Evolutionary conservation across 2,888 invertebrate genomes (phyloP).

Genomic region (Xanthorhoe designata): DNA sequence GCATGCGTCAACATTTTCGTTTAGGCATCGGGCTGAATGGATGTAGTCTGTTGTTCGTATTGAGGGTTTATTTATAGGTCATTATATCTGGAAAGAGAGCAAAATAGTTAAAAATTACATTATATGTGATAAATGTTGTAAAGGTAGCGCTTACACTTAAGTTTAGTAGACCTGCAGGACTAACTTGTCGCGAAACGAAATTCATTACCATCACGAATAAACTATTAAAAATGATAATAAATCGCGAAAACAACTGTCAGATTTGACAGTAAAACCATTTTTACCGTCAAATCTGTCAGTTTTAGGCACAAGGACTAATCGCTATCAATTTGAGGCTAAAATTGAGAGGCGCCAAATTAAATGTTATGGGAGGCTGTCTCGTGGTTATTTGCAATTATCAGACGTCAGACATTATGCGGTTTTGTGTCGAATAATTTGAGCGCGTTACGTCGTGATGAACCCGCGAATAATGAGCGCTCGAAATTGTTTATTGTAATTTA

Average conservation of each 20-base stretch:
- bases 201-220: no score
- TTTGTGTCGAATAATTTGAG: constrained; percentile 78
- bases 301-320: constrained; percentile 56
- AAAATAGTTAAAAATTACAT: constrained; percentile 6
- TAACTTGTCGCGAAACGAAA: no score
- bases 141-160: constrained; percentile 21
- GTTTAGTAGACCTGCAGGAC: constrained; percentile 40
- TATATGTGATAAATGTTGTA: not conserved
- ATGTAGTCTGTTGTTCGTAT: constrained; percentile 40
- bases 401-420: constrained; percentile 78
- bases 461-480: constrained; percentile 74
- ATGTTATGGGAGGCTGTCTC: constrained; percentile 70
- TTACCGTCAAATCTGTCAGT: no score
- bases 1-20: constrained; percentile 75
- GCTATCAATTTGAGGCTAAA: constrained; percentile 58
- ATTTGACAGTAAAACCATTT: no score
- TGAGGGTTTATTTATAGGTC: constrained; percentile 52
- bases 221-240: no score
- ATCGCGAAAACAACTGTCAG: no score
- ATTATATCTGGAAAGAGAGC: constrained; percentile 67
- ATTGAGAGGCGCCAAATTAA: constrained; percentile 77
- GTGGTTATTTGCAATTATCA: constrained; percentile 82
- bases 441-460: constrained; percentile 76
- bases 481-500: constrained; percentile 83
- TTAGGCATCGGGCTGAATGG: constrained; percentile 47